Conservation (phyloP, 2,888 invertebrate species). For the Phortica magna region DNA sequence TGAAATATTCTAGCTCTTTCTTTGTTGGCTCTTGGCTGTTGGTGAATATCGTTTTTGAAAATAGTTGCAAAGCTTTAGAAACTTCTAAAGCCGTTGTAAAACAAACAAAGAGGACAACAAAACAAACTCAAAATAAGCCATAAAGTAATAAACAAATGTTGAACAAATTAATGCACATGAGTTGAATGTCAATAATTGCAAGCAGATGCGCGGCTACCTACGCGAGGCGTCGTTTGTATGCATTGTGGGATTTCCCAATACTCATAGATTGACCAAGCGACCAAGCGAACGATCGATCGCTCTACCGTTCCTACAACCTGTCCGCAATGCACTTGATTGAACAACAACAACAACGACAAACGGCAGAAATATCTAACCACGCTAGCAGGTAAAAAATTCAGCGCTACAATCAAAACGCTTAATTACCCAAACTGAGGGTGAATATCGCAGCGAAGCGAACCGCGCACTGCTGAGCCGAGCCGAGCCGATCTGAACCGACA, state of each 20-base stretch:
- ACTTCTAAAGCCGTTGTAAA: neutral
- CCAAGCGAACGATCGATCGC: no score
- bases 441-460: neutral
- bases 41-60: neutral
- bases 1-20: neutral
- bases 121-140: neutral
- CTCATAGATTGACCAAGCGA: no score
- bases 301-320: no score
- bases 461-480: no score
- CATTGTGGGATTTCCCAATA: no score
- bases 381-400: slow-evolving; percentile 12
- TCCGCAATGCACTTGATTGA: slow-evolving; percentile 1
- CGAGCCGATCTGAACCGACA: neutral
- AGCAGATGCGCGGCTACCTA: no score
- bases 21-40: neutral
- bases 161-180: no score
- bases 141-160: neutral
- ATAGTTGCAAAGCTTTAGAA: neutral
- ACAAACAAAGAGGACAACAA: neutral
- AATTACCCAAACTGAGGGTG: slow-evolving; percentile 11
- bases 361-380: neutral
- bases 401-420: neutral
- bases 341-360: neutral
- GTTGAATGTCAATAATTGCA: no score
- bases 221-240: no score